phyloP scores from a whole-genome alignment of 1,140 invertebrate genomes.

The Stegodyphus mimosarum region DNA sequence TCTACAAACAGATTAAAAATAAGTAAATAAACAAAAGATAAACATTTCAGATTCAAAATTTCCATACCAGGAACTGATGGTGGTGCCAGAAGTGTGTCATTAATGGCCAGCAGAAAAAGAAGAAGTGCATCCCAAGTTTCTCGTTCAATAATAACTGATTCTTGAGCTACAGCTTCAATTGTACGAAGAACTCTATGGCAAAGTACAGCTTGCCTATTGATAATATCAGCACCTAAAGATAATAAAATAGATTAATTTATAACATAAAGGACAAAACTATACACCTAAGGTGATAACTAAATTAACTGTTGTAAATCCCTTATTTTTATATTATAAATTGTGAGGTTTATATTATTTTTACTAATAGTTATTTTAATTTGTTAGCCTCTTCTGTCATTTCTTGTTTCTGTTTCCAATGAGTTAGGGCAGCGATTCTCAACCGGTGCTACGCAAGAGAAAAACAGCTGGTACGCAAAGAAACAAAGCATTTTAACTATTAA shows the following conservation, averaged over 20 bases:
- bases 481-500: too few species aligned
- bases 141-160: constrained; percentile 80
- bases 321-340: too few species aligned
- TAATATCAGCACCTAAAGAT: constrained; percentile 81
- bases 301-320: not conserved
- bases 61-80: constrained; percentile 82
- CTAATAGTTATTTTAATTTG: too few species aligned
- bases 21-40: too few species aligned
- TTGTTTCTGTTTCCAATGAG: too few species aligned
- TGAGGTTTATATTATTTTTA: too few species aligned
- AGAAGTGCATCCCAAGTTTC: constrained; percentile 93
- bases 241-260: constrained; percentile 32
- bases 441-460: too few species aligned
- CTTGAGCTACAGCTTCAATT: constrained; percentile 86
- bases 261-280: not conserved
- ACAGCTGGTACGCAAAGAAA: too few species aligned
- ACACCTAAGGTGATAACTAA: not conserved
- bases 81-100: constrained; percentile 89
- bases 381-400: too few species aligned
- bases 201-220: constrained; percentile 92
- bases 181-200: constrained; percentile 94
- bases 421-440: too few species aligned
- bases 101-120: constrained; percentile 90
- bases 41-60: not conserved
- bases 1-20: too few species aligned